These are phyloP conservation scores for Aix galericulata DNA, from an alignment of 2,113 vertebrate species.

Conservation along the genomic window DNA sequence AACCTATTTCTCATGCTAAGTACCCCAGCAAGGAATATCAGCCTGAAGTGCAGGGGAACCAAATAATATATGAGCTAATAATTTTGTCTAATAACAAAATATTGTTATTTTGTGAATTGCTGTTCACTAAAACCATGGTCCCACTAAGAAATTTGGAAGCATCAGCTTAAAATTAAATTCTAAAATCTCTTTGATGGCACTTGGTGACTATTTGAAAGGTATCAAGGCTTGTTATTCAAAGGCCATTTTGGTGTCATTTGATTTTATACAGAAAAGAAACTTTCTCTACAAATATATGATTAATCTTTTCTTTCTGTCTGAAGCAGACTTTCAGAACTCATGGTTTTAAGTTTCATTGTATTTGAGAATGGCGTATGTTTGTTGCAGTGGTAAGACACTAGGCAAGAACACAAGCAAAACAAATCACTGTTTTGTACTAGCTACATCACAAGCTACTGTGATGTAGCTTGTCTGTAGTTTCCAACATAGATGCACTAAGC, in stretches of 20 bases:
- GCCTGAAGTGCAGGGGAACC: background rate
- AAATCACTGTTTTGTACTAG: background rate
- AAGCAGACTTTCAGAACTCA: background rate
- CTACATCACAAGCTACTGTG: background rate
- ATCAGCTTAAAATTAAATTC: background rate
- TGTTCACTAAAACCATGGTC: background rate
- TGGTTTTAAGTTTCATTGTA: background rate
- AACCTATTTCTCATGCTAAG: background rate
- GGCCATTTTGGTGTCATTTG: background rate
- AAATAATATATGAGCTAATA: background rate
- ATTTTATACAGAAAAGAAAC: background rate
- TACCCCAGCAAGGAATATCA: slow-evolving; percentile 12
- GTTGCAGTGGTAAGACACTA: background rate
- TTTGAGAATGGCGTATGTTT: background rate
- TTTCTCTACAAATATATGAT: background rate
- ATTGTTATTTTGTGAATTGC: background rate
- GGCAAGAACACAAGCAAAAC: background rate
- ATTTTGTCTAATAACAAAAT: background rate
- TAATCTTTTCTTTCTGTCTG: background rate
- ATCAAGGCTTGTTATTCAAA: background rate
- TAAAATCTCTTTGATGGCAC: background rate
- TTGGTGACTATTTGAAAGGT: background rate
- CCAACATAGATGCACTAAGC: background rate
- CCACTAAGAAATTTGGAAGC: background rate
- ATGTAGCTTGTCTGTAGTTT: background rate